A percentile compares a stretch with the other conserved stretches of the same genome.
Evolutionary conservation across 2,888 invertebrate species (phyloP).

Genomic region (Clistopyga incitator): DNA sequence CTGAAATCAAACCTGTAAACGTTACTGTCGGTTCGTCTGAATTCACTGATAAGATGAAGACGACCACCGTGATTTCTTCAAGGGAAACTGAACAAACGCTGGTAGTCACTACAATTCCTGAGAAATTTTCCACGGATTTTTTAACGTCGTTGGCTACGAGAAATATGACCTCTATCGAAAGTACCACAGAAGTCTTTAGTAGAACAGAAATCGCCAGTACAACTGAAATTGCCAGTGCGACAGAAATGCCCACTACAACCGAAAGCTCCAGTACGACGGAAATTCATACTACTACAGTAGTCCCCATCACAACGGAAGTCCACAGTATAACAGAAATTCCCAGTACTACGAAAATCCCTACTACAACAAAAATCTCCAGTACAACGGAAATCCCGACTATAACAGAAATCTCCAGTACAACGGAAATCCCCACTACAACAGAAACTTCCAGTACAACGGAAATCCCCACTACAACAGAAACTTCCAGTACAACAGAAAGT

Average conservation of each 20-base stretch:
- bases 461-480: too few relatives aligned
- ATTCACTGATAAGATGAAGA: background rate
- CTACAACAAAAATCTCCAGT: too few relatives aligned
- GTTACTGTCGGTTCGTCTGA: background rate
- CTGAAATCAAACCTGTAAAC: background rate
- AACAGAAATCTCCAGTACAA: too few relatives aligned
- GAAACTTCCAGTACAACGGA: too few relatives aligned
- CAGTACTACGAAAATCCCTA: constrained; percentile 47
- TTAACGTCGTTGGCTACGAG: constrained; percentile 22
- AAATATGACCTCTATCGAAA: background rate
- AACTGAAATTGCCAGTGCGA: background rate
- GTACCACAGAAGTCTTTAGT: background rate
- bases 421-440: too few relatives aligned
- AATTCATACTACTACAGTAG: background rate
- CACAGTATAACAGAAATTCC: constrained; percentile 11
- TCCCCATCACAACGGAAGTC: constrained; percentile 17
- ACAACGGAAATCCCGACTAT: background rate
- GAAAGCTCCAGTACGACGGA: background rate
- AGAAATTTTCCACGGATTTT: constrained; percentile 41
- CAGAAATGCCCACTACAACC: background rate
- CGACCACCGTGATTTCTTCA: background rate
- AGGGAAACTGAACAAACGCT: constrained; percentile 43
- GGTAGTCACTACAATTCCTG: constrained; percentile 43
- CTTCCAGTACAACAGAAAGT: too few relatives aligned
- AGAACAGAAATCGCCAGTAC: background rate